These are phyloP conservation scores for Ornithoptera alexandrae DNA, from an alignment of 2,888 invertebrate genomes.

Conservation along the genomic window DNA sequence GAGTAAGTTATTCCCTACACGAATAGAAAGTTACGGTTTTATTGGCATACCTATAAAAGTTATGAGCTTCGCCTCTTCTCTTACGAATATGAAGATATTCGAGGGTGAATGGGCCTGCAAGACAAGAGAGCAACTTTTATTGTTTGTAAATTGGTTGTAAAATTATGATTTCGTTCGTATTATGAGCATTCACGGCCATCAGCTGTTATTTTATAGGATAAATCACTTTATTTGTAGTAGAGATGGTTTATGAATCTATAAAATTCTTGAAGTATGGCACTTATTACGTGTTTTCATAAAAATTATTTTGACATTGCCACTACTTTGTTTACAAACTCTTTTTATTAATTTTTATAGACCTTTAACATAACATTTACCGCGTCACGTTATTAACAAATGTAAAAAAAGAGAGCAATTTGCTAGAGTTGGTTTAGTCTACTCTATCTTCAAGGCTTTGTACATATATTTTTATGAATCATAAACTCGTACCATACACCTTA, in stretches of 20 bases:
- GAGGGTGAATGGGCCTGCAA: conserved; percentile 75
- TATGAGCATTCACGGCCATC: conserved; percentile 74
- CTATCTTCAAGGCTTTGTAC: too few relatives aligned
- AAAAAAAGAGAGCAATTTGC: too few relatives aligned
- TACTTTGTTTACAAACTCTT: too few relatives aligned
- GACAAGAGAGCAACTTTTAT: conserved; percentile 78
- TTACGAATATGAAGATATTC: conserved; percentile 76
- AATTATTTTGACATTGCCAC: not conserved
- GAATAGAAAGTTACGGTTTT: conserved; percentile 65
- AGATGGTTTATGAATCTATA: conserved; percentile 64
- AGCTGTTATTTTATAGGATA: conserved; percentile 75
- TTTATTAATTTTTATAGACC: not conserved
- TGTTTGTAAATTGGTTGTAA: conserved; percentile 81
- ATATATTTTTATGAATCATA: too few relatives aligned
- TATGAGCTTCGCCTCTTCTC: conserved; percentile 67
- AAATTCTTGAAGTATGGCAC: conserved; percentile 56
- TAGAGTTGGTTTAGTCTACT: too few relatives aligned
- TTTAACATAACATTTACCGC: too few relatives aligned
- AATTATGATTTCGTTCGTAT: conserved; percentile 78
- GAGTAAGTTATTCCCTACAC: conserved; percentile 47
- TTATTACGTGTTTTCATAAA: conserved; percentile 20
- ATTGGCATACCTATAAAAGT: conserved; percentile 75
- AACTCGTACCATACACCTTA: too few relatives aligned
- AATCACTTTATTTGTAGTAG: conserved; percentile 71
- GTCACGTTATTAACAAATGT: too few relatives aligned